Evolutionary conservation across 2,888 invertebrate species (phyloP), one percentile per base, ranked within the genome.

Genomic region (Drosophila borealis): DNA sequence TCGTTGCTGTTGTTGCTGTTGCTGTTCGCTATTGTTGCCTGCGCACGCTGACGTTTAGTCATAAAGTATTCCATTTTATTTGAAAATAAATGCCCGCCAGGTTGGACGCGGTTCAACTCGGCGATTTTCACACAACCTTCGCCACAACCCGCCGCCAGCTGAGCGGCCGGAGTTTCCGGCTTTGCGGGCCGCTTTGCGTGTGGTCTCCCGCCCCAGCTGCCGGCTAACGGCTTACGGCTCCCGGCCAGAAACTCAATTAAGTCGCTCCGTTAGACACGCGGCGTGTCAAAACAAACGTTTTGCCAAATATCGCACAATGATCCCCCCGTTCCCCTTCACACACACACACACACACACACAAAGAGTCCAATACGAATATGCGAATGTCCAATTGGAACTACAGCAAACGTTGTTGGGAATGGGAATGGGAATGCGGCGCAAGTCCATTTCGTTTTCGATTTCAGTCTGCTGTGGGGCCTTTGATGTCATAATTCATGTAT

Each of bases 401-500:
- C 41, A 63, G 55, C 50, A 46, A 71, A 50, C 48, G 25, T 42
- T 51, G 72, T 45, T 70, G 57, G 14, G 64, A 33, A n/a, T 60
- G 37, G 21, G 42, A 37, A 21, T 44, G 53, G 45, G 74, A 62
- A 73, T 73, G 74, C 64, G 70, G 74, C 75, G 62, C 85, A 85
- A 85, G 88, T 85, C 81, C 71, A 85, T 85, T 88, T 75, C 88
- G 74, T 80, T 82, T 82, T 82, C 76, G 85, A 85, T 85, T 82
- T 82, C 85, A 80, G 77, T 72, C 72, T 63, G 63, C 73, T 79
- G 80, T 78, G 88, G 88, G 87, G 85, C 88, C 86, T 88, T 86
- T 88, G 89, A 86, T 90, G 89, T 88, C 91, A 91, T 91, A 91
- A 91, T 90, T 91, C 91, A 91, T 88, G 85, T 89, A 91, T 90